Evolutionary conservation across 1,140 invertebrate genomes (phyloP).

Genomic region (Heliconius congener): DNA sequence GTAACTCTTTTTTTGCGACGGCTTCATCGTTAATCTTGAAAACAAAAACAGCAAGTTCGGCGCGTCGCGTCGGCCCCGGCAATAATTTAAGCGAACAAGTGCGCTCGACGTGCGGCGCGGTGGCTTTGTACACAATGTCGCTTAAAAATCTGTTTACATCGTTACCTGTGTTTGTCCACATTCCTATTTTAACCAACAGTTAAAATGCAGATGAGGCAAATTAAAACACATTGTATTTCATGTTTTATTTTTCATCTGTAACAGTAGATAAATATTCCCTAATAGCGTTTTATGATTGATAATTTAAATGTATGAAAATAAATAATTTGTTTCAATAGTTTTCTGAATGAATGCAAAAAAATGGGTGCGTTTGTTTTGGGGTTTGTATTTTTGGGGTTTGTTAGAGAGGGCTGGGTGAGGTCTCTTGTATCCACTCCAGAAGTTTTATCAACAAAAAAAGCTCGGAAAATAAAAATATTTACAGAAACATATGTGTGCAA

Average conservation of each 20-base stretch:
- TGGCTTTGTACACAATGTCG: constrained; percentile 33
- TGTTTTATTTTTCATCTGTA: neutral
- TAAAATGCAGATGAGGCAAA: constrained; percentile 3
- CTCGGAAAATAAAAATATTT: no score
- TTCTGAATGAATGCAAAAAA: no score
- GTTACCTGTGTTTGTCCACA: constrained; percentile 32
- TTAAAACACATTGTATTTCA: neutral
- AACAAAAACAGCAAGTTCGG: constrained; percentile 71
- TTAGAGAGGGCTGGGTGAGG: no score
- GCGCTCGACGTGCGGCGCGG: constrained; percentile 60
- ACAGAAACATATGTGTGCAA: no score
- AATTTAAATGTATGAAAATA: neutral
- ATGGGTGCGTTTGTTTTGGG: no score
- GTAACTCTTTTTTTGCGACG: constrained; percentile 69
- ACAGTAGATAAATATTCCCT: neutral
- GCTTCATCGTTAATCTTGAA: constrained; percentile 76
- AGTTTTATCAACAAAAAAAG: no score
- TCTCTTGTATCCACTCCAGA: no score
- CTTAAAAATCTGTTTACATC: constrained; percentile 38
- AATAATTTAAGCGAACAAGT: constrained; percentile 73
- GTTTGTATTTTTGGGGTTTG: no score
- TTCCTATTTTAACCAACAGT: constrained; percentile 11
- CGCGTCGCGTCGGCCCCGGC: constrained; percentile 55
- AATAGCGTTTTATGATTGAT: constrained; percentile 2
- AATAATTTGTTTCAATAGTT: neutral